Evolutionary conservation across 2,888 invertebrate genomes (phyloP).

Genomic region (Nephrotoma flavescens): DNA sequence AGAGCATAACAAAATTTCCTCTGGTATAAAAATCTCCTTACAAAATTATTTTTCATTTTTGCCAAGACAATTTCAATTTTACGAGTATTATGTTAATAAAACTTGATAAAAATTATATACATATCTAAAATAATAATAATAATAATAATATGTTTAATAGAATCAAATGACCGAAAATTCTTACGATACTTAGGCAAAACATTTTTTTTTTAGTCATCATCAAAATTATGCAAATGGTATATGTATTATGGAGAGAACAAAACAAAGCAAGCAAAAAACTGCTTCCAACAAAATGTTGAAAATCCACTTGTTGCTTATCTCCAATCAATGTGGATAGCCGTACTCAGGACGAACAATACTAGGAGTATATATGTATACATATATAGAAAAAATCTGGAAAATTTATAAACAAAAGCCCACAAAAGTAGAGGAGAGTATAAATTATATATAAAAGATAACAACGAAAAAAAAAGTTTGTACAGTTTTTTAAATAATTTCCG

Average conservation of each 20-base stretch:
- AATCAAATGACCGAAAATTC: background rate
- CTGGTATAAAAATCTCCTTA: background rate
- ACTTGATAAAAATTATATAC: background rate
- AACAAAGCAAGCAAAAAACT: background rate
- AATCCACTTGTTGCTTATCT: background rate
- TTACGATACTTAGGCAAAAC: background rate
- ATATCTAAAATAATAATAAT: background rate
- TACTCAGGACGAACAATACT: background rate
- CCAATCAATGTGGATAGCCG: background rate
- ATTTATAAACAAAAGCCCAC: background rate
- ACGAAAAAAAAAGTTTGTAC: background rate
- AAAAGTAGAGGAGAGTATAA: background rate
- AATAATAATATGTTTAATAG: background rate
- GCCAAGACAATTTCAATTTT: background rate
- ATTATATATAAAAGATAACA: background rate
- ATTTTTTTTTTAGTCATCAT: background rate
- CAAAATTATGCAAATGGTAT: background rate
- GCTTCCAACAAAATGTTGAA: background rate
- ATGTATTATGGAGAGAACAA: background rate
- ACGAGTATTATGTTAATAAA: background rate
- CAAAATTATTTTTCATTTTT: background rate
- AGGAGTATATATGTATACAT: no score
- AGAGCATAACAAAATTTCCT: background rate
- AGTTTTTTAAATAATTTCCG: background rate
- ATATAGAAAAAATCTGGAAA: background rate